Evolutionary conservation across 2,888 invertebrate genomes (phyloP), one percentile per base, ranked within the genome.

Genomic region (Meliscaeva auricollis): DNA sequence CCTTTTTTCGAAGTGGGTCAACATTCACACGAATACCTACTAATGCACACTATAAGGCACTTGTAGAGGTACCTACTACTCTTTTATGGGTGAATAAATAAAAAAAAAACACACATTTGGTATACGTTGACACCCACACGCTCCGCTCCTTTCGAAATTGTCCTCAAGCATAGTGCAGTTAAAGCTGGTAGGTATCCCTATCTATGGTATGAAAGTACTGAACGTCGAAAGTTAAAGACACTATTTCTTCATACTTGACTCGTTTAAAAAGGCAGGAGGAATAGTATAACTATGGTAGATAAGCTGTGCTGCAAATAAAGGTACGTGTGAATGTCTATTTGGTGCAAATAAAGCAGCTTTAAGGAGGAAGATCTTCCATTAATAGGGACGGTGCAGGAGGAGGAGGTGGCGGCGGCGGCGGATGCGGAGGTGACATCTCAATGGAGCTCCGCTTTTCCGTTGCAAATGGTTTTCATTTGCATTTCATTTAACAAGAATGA

Each of bases 151-250:
- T 38, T 50, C 48, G 46, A 73, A 52, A 66, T 66, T 73, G 58
- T 68, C 66, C 58, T 38, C 9, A 20, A 72, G 64, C 79, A 32
- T 7, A 79, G 66, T 79, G 79, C 66, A 73, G 79, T 73, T 79
- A 48, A 66, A 52, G 58, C 50, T 58, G 32, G 32, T 20, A 35
- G 35, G 17, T 52, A 6, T n/a, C n/a, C n/a, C n/a, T n/a, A n/a
- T n/a, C n/a, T 32, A 58, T 58, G 52, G 54, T 46, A 44, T n/a
- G n/a, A n/a, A n/a, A n/a, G n/a, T n/a, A 41, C 50, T 50, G 7
- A 66, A 58, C 50, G 60, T 50, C 69, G 30, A 22, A 11, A 50
- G 58, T 66, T 32, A 30, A 73, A 58, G 50, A 32, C 50, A 41
- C 22, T 26, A 22, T 60, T 60, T 41, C 41, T 41, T 22, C 38